phyloP scores from a whole-genome alignment of 2,888 invertebrate species.

The Lingula anatina region DNA sequence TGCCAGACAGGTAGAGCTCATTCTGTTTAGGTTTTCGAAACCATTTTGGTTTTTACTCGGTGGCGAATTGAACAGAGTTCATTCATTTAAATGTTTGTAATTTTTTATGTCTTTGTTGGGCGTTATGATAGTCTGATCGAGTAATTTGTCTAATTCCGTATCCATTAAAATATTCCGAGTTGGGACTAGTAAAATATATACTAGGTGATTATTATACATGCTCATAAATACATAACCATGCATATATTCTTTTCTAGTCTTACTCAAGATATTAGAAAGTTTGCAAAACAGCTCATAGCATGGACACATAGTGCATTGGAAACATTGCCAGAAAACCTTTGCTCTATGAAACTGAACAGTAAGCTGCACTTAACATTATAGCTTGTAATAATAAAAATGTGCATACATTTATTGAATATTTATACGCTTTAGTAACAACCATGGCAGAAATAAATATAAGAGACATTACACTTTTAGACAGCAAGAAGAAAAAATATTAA shows the following conservation, averaged over 20 bases:
- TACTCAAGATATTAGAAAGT: constrained; percentile 53
- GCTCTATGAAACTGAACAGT: constrained; percentile 53
- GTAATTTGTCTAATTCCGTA: no score
- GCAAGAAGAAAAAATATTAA: neutral
- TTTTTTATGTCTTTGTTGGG: no score
- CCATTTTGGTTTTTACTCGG: no score
- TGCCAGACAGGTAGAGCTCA: constrained; percentile 53
- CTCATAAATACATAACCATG: no score
- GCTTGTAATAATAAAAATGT: neutral
- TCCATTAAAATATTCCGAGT: no score
- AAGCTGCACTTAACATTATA: constrained; percentile 22
- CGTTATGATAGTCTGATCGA: no score
- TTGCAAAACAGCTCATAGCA: constrained; percentile 52
- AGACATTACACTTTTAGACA: neutral
- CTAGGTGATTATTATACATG: no score
- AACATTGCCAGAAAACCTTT: constrained; percentile 50
- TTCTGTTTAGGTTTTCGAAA: no score
- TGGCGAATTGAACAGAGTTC: no score
- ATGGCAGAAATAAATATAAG: neutral
- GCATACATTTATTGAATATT: neutral
- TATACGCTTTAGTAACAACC: neutral
- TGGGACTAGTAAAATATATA: no score
- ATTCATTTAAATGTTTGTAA: no score
- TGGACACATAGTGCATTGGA: constrained; percentile 52
- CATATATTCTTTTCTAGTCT: constrained; percentile 32